Conservation (phyloP, 2,113 vertebrate genomes). For the Macaca fascicularis region T2T-MFA8v1.1 NC_088394.1:48268001-48268500, state of each 20-base stretch:
- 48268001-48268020: neutral
- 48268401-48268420: neutral
- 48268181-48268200: neutral
- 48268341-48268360: neutral
- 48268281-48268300: neutral
- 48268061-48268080: neutral
- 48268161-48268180: neutral
- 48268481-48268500: neutral
- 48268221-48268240: neutral
- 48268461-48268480: neutral
- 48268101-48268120: neutral
- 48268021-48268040: neutral
- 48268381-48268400: neutral
- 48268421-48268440: neutral
- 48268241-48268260: neutral
- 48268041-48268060: neutral
- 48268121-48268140: too few species aligned
- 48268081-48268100: neutral
- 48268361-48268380: neutral
- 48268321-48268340: neutral
- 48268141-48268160: neutral
- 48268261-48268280: neutral
- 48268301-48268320: neutral
- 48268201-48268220: neutral
- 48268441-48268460: neutral